These are phyloP conservation scores for Loripinus fragilis DNA, from an alignment of 2,888 invertebrate genomes.

Conservation along the genomic window DNA sequence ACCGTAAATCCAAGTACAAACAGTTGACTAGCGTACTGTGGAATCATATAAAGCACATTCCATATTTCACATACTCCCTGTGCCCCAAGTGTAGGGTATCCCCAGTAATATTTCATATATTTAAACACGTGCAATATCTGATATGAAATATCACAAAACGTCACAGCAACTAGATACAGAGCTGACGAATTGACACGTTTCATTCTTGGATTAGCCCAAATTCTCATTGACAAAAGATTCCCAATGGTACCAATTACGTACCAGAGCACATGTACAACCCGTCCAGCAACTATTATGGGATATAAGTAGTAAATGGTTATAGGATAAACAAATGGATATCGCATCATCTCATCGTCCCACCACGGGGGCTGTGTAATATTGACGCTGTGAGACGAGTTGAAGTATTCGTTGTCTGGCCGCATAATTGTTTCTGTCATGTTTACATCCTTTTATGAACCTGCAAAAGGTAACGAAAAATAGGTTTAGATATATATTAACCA, in stretches of 20 bases:
- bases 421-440: background rate
- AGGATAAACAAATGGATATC: slow-evolving; percentile 43
- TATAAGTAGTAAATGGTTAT: slow-evolving; percentile 57
- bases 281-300: slow-evolving; percentile 71
- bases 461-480: background rate
- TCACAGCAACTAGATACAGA: slow-evolving; percentile 78
- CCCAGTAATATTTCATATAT: slow-evolving; percentile 81
- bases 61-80: slow-evolving; percentile 77
- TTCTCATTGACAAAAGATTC: slow-evolving; percentile 76
- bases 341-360: slow-evolving; percentile 6
- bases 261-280: slow-evolving; percentile 78
- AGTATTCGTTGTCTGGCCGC: background rate
- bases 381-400: background rate
- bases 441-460: background rate
- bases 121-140: slow-evolving; percentile 76
- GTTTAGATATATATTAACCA: too few species aligned
- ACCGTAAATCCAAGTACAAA: slow-evolving; percentile 81
- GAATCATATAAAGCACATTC: slow-evolving; percentile 76
- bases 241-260: slow-evolving; percentile 79
- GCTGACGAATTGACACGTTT: slow-evolving; percentile 80
- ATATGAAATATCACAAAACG: slow-evolving; percentile 77
- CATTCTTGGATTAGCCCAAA: slow-evolving; percentile 79
- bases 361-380: background rate
- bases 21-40: slow-evolving; percentile 80
- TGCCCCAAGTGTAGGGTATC: slow-evolving; percentile 63